Evolutionary conservation across 2,113 vertebrate species (phyloP), one percentile per base, ranked within the genome.

Genomic region (Poeciliopsis turrubarensis): DNA sequence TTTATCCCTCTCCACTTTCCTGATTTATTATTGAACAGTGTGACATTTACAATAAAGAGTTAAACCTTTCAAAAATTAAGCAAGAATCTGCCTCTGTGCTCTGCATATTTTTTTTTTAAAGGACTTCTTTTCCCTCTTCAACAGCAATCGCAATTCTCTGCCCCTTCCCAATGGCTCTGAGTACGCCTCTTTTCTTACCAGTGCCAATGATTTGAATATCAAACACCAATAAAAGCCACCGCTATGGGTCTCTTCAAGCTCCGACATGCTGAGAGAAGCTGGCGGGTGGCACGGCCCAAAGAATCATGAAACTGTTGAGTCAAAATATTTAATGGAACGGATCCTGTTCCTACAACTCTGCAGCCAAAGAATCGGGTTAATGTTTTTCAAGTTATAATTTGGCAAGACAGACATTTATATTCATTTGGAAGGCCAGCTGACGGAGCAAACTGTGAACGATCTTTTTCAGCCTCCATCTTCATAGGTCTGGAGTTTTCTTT

Each of bases 131-230:
- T 73, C 74, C 70, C 81, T 73, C 60, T 25, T 31, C 15, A 57
- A 41, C 70, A 15, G 44, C 62, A 29, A 68, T 83, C 27, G 3
- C 75, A 85, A 76, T 54, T 57, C 65, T 65, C 44, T 26, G 69
- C 70, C 31, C 12, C 22, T 77, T 61, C 61, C 71, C 85, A 76
- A 78, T 79, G 84, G 76, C 82, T 80, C 34, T 0, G 81, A 87
- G 83, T 85, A 63, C 51, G 75, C 87, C 80, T 68, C 3, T 22
- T 65, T 85, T 61, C 82, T 70, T 14, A 72, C 82, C 80, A 70
- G 75, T 73, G 79, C 89, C 87, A 92, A 91, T 63, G 79, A 92
- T 90, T 93, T 93, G 70, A 93, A 93, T 93, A 91, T 91, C 88
- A 92, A 89, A 91, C 83, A 47, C 64, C 68, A 75, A 86, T 88